Base-by-base conservation (phyloP, 2,113 vertebrate genomes). In the Sialia sialis region DNA sequence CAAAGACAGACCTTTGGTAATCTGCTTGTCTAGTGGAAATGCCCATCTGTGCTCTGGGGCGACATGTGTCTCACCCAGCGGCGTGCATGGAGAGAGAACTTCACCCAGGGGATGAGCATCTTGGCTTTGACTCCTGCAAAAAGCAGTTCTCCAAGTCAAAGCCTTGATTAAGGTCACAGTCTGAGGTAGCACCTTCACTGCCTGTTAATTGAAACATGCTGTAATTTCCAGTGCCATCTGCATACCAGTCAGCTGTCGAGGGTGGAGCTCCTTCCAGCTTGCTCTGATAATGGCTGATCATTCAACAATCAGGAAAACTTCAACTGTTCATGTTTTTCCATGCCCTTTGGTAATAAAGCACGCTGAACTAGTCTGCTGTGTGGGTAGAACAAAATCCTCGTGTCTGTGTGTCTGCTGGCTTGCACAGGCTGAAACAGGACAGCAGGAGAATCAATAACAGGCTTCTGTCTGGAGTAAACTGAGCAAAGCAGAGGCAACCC, bases 241-340 rank as follows among this genome's bases (percentile, higher is more conserved):
- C 63, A n/a, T 6, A 10, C 4, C 39, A 25, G 72, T 3, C 2
- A 41, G 60, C 49, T 89, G 68, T n/a, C 0, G 0, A 44, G 13
- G 27, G 36, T 34, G 48, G 25, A 41, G 12, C 34, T 41, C 6
- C 49, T 56, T 69, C 55, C 58, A 72, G 51, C 26, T 78, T 78
- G 43, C 32, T 51, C 54, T 49, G 64, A 23, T 44, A 46, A 32
- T 64, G 39, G 46, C 1, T 82, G 52, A 39, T 59, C 63, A 79
- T 60, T 52, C 17, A 59, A 46, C 34, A 46, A 16, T 27, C 49
- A 38, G 48, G 30, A 43, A 64, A 68, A 54, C 29, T 3, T 0
- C 36, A 68, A 59, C 32, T 3, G 0, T 41, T 67, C n/a, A 13
- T 39, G 56, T 67, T 72, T 78, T 32, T 27, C 48, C n/a, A 4